A percentile compares a stretch with the other conserved stretches of the same genome.
phyloP scores from a whole-genome alignment of 2,888 invertebrate genomes.

The Agrotis exclamationis region DNA sequence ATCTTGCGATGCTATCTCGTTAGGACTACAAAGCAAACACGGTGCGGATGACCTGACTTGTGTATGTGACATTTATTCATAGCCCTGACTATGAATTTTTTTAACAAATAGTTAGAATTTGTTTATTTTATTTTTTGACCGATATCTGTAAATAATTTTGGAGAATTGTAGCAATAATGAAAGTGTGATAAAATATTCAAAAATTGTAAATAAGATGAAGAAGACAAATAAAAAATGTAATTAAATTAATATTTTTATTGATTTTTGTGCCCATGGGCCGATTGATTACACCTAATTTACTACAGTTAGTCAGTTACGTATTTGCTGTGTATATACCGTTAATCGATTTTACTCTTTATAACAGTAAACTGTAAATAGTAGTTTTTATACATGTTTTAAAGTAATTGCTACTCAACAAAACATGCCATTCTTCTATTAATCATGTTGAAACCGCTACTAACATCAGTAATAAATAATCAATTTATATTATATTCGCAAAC shows the following conservation, averaged over 20 bases:
- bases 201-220: too few species aligned
- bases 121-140: neutral
- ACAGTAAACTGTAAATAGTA: slow-evolving; percentile 8
- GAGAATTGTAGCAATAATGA: too few species aligned
- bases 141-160: neutral
- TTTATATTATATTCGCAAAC: slow-evolving; percentile 25
- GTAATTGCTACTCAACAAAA: slow-evolving; percentile 5
- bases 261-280: neutral
- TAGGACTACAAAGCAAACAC: slow-evolving; percentile 73
- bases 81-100: slow-evolving; percentile 53
- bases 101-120: slow-evolving; percentile 12
- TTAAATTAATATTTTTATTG: neutral
- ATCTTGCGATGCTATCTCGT: slow-evolving; percentile 74
- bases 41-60: slow-evolving; percentile 65
- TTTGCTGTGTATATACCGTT: too few species aligned
- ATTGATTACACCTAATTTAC: neutral
- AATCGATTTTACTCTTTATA: too few species aligned
- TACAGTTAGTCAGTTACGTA: too few species aligned
- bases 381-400: slow-evolving; percentile 21
- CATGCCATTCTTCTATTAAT: slow-evolving; percentile 55
- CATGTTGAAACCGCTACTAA: slow-evolving; percentile 38
- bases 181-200: too few species aligned
- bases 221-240: too few species aligned
- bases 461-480: slow-evolving; percentile 39
- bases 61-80: slow-evolving; percentile 67